A percentile compares a stretch with the other conserved stretches of the same genome.
These are phyloP conservation scores for Catagonus wagneri DNA, from an alignment of 2,113 vertebrate genomes.

Conservation along the genomic window DNA sequence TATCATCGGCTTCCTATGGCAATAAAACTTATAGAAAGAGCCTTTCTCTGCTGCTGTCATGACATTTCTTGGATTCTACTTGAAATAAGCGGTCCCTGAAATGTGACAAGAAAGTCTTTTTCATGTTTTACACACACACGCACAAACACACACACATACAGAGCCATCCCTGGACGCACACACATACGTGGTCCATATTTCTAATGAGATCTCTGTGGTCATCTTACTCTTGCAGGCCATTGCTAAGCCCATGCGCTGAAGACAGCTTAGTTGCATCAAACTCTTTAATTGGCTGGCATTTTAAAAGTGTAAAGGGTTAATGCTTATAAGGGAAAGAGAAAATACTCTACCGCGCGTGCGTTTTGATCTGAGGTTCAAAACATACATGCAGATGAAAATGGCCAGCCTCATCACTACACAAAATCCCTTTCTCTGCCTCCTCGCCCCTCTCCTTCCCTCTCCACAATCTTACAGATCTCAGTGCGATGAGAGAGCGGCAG, in stretches of 20 bases:
- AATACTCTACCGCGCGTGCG: neutral
- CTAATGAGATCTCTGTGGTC: conserved; percentile 44
- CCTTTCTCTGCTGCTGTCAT: neutral
- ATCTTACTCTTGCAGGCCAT: conserved; percentile 32
- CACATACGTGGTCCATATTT: neutral
- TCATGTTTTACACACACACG: neutral
- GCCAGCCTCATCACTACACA: neutral
- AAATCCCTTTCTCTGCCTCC: conserved; percentile 42
- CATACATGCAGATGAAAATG: conserved; percentile 78
- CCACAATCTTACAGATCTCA: conserved; percentile 75
- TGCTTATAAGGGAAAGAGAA: neutral
- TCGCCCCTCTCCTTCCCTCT: conserved; percentile 49
- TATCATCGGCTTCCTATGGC: neutral
- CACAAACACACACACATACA: too few relatives aligned
- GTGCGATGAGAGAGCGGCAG: conserved; percentile 75
- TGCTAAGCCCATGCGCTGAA: conserved; percentile 48
- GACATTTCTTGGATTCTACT: neutral
- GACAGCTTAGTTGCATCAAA: neutral
- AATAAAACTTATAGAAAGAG: neutral
- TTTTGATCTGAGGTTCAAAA: conserved; percentile 78
- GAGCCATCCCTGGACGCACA: neutral
- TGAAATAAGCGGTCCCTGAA: neutral
- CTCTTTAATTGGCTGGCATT: conserved; percentile 43
- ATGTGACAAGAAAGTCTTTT: neutral
- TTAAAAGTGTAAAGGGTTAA: conserved; percentile 63